Evolutionary conservation across 2,888 invertebrate genomes (phyloP), one percentile per base, ranked within the genome.

Genomic region (Amorpha juglandis): DNA sequence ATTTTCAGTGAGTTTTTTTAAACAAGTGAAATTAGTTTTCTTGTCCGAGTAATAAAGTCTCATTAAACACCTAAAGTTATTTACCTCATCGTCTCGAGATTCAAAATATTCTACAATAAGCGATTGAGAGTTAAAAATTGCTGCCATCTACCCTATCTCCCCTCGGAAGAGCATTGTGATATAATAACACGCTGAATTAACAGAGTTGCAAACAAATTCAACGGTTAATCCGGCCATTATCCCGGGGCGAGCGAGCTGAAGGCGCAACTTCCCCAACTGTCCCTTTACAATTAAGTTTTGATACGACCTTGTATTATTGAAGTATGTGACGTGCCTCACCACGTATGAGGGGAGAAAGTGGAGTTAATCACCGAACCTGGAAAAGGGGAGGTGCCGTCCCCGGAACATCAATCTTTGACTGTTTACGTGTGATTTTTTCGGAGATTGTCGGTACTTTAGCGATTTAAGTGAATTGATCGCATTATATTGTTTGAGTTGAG

Each of bases 251-350:
- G 58, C 42, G 53, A 53, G 55, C 19, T 42, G 35, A 38, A 16
- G 7, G 38, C 58, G 4, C 16, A 50, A 50, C 19, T 50, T 50
- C 19, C 50, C 50, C 50, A 19, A 38, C 19, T 7, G 58, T 42
- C 58, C 58, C 58, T 42, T 42, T 9, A 55, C 55, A 16, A 53
- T 53, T 35, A 53, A 55, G 42, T 58, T 58, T 58, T 58, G 42
- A 58, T 58, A 38, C 12, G 42, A 38, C 19, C 38, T 58, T 42
- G 42, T 58, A 42, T 11, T 51, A 55, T 55, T 58, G 58, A 58
- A 58, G 42, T 58, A 58, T 58, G 55, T 55, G 35, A 35, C 58
- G 6, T 52, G 27, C 42, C 38, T 42, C 11, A 55, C 35, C 35
- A 8, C 16, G 19, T 58, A 16, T 19, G 21, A 11, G 16, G 55